Base-by-base conservation (phyloP, 2,888 invertebrate species). In the Ganaspis brasiliensis region DNA sequence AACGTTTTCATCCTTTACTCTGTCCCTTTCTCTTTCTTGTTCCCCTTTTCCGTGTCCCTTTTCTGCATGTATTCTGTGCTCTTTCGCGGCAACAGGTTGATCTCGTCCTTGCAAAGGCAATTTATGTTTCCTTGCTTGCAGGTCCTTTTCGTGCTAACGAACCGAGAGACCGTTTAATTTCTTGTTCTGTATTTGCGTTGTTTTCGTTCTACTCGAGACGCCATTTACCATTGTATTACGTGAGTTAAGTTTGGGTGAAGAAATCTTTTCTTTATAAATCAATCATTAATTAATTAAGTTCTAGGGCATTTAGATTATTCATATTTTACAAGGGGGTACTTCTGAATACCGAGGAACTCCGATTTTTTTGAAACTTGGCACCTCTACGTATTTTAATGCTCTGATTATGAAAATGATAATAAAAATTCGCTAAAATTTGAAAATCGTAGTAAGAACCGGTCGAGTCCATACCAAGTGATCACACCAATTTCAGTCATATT, bases 71-170 rank as follows among this genome's bases (percentile, higher is more conserved):
- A 40, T 5, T 63, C 19, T 21, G 19, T 16, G 14, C 63, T 40
- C 63, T 63, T 63, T 63, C 16, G 63, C 63, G 40, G 63, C 40
- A 63, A 63, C 63, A 63, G 63, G 63, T 63, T 63, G 63, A 63
- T 63, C 63, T 40, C 63, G 63, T 63, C 63, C 63, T 63, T 63
- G 63, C 63, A 63, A 63, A 63, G 63, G 40, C 63, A 63, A 63
- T 63, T 63, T 63, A 63, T 63, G 63, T 63, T 63, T 63, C 63
- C 63, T 37, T 63, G 61, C 16, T 35, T 37, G 35, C 35, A 40
- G 21, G 21, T 40, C 63, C 63, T 40, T 63, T 63, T 21, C 63
- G 40, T 63, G 37, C 63, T 63, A 63, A 63, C 63, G 40, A 63
- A 63, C 63, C 63, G 21, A 63, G 63, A 37, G 61, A 61, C 61